Evolutionary conservation across 2,113 vertebrate species (phyloP), one percentile per base, ranked within the genome.

Genomic region (Lepisosteus oculatus): DNA sequence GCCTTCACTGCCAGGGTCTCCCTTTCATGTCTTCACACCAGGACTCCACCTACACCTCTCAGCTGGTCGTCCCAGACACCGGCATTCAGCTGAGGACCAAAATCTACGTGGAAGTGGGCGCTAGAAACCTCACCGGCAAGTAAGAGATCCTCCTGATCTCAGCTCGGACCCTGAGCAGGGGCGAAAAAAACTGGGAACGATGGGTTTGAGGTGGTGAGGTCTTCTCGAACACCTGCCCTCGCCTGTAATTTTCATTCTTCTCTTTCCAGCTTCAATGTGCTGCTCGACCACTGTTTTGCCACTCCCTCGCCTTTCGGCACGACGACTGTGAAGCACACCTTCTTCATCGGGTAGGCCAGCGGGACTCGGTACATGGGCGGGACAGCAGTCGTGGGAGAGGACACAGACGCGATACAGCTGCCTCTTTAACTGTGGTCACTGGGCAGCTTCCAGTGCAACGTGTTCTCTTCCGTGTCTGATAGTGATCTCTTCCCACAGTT

Each of bases 251-350:
- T n/a, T 4, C 3, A 59, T 66, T 74, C 47, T n/a, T 72, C 43
- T 76, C 72, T 84, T 59, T 65, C 42, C 61, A 94, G 93, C 67
- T 94, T 93, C 73, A 0, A 90, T 72, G 59, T 93, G 1, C 72
- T 92, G 15, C 75, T 94, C 78, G 90, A 93, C 81, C 85, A 90
- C 66, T 94, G 92, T 71, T 93, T 92, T 70, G 87, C 78, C 8
- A 93, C 93, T 8, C 85, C 90, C 0, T 75, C 77, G 0, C 54
- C 86, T 3, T 88, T 89, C 72, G 86, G 86, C 62, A 44, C 77
- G 45, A 78, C 79, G 70, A 74, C n/a, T 74, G 0, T 0, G 77
- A 81, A 78, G 71, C 73, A 89, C 72, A 77, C 80, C 77, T 89
- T 94, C 73, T 91, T 94, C 69, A 78, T 76, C 0, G 88, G 88